Base-by-base conservation (phyloP, 2,113 vertebrate genomes). In the Cariama cristata region DNA sequence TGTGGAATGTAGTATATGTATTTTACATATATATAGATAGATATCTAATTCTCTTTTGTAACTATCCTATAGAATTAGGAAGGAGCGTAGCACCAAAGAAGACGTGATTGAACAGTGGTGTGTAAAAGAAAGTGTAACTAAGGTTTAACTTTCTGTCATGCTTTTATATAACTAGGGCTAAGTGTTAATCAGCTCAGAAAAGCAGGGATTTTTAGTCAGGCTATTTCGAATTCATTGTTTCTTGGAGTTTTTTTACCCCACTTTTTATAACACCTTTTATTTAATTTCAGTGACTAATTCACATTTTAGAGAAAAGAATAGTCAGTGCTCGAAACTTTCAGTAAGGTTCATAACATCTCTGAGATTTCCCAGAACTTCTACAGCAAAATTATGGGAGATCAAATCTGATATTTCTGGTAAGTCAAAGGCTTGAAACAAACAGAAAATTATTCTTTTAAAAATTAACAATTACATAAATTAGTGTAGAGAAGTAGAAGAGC, bases 281-380 rank as follows among this genome's bases (percentile, higher is more conserved):
- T 84, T 84, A 5, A 92, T 53, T 87, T 75, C 73, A 50, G 27
- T 91, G 83, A 96, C 80, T 96, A 93, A 94, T 82, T 45, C 68
- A 32, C 73, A 50, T 94, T 96, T 71, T 92, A 94, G 56, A 91
- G 83, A 73, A 93, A 90, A 72, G 66, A 63, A 27, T 52, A 66
- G 63, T 84, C 19, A 76, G 32, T 71, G 50, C 30, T 71, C 27
- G 87, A 22, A 79, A 66, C 27, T 84, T 91, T 64, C 52, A 26
- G 19, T 93, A 88, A 64, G 8, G 11, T 93, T 90, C 21, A 12
- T 75, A 59, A 59, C 28, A 55, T 83, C 30, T 80, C 40, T 86
- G 64, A 92, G 44, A 66, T 71, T 93, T 94, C 60, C 63, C 86
- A 89, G 83, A 82, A 69, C 21, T 49, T 91, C 38, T 79, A 13